Base-by-base conservation (phyloP, 2,113 vertebrate species). In the Eptesicus fuscus region DNA sequence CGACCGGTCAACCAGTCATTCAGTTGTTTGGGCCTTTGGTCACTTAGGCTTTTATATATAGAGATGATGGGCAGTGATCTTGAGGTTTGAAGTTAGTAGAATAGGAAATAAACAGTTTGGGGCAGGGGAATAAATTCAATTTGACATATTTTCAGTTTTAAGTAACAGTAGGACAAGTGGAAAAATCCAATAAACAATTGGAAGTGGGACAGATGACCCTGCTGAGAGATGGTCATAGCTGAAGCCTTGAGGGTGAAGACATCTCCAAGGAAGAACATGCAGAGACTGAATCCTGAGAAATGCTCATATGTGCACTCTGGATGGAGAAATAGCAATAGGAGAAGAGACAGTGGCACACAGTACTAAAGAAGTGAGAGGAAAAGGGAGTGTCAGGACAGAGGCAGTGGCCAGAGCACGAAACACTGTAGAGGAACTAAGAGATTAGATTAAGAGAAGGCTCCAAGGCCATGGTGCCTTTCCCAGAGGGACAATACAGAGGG, bases 111-210 rank as follows among this genome's bases (percentile, higher is more conserved):
- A 93, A 74, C n/a, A 49, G 30, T 35, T 76, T 32, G 11, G 28
- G 0, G 2, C 2, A 12, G 13, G 5, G 6, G 5, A 8, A 80
- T 69, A 83, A 67, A 83, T 79, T 86, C 25, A 82, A 69, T 49
- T 73, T 63, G 65, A 96, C 22, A 65, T 61, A 79, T 56, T 51
- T 87, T 71, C 82, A 93, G 9, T 91, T 89, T 94, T 83, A 90
- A 53, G 51, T 70, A 18, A 65, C 37, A 93, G 47, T 88, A 85
- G 37, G 71, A 76, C n/a, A 51, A 40, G 14, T 79, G 63, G 73
- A 18, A 79, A 94, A 96, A 30, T 74, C 42, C 63, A 73, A 7
- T 30, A 44, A 42, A 30, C n/a, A 76, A 53, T 0, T 70, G 9
- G 44, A 83, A 93, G 32, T 23, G 9, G 77, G 51, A 78, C 25